Evolutionary conservation across 1,140 invertebrate species (phyloP).

Genomic region (Scylla paramamosain): DNA sequence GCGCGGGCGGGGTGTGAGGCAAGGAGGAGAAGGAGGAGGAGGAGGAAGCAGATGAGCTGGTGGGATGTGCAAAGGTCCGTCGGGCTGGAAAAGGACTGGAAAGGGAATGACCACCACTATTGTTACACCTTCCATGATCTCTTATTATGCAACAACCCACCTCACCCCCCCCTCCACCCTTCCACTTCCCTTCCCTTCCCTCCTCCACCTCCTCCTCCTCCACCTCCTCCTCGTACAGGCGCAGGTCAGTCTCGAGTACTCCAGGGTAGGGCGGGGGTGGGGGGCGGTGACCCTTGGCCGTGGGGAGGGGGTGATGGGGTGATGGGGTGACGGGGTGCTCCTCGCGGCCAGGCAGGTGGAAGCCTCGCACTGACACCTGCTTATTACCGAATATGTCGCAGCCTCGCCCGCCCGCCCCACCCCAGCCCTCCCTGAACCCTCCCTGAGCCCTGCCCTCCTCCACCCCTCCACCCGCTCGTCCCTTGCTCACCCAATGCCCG

Average conservation of each 20-base stretch:
- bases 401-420: not conserved
- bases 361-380: constrained; percentile 59
- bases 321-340: constrained; percentile 28
- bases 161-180: not conserved
- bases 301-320: not conserved
- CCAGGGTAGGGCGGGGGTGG: not conserved
- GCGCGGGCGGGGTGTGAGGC: not conserved
- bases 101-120: not conserved
- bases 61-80: not conserved
- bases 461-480: not conserved
- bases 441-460: not conserved
- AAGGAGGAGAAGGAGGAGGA: not conserved
- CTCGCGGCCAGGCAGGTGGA: constrained; percentile 57
- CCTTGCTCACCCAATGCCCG: not conserved
- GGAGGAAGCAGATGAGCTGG: not conserved
- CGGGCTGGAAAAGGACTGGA: not conserved
- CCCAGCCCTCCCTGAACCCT: not conserved
- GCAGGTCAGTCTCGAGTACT: constrained; percentile 9
- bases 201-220: not conserved
- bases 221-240: not conserved
- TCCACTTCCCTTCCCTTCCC: no score
- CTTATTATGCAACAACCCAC: not conserved
- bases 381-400: constrained; percentile 73
- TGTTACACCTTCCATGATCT: constrained; percentile 4
- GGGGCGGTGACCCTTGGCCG: not conserved